These are phyloP conservation scores for Gallinago media DNA, from an alignment of 2,113 vertebrate species.

Conservation along the genomic window DNA sequence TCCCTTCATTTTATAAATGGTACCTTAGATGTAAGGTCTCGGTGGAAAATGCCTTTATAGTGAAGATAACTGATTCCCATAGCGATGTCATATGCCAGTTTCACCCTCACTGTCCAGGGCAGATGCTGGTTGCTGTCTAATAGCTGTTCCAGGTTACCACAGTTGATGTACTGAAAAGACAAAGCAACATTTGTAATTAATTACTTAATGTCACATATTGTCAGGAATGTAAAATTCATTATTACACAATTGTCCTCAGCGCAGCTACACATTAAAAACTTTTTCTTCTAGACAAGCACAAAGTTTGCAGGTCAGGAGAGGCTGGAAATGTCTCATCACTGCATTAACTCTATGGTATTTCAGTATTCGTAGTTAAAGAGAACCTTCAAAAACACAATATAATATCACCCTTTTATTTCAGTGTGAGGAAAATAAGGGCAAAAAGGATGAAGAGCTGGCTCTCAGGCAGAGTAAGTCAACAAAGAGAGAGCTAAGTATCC, in stretches of 20 bases:
- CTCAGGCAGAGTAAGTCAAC: neutral
- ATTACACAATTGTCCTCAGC: neutral
- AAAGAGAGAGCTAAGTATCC: neutral
- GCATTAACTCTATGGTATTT: neutral
- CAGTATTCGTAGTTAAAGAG: neutral
- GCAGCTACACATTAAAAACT: neutral
- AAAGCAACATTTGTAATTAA: constrained; percentile 39
- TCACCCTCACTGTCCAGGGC: constrained; percentile 90
- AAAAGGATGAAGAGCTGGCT: neutral
- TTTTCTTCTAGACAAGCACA: neutral
- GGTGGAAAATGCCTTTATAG: constrained; percentile 96
- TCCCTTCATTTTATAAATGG: neutral
- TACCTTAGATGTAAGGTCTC: constrained; percentile 99
- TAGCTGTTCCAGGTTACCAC: constrained; percentile 96
- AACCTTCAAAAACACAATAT: neutral
- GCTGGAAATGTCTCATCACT: neutral
- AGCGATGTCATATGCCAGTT: constrained; percentile 90
- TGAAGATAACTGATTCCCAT: constrained; percentile 93
- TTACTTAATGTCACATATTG: neutral
- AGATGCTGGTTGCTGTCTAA: constrained; percentile 92
- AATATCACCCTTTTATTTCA: neutral
- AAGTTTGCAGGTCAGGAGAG: neutral
- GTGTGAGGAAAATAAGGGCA: neutral
- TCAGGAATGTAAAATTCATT: neutral
- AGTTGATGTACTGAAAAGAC: constrained; percentile 92